phyloP scores from a whole-genome alignment of 2,888 invertebrate species.

The Nomada hirtipes region DNA sequence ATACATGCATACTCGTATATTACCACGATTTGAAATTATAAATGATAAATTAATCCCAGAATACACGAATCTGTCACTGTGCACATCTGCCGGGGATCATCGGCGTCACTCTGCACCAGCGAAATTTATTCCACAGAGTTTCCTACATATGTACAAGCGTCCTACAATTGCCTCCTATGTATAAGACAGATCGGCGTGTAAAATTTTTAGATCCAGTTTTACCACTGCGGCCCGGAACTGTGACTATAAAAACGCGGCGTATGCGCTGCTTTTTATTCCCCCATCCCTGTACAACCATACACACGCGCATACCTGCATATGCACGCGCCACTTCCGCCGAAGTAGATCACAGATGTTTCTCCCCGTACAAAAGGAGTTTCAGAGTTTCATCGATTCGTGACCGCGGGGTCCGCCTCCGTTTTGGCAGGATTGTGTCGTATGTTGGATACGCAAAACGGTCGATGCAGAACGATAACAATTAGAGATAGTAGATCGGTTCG shows the following conservation, averaged over 20 bases:
- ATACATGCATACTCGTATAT: too few species aligned
- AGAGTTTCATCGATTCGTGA: constrained; percentile 20
- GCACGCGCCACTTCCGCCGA: not conserved
- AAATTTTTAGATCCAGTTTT: constrained; percentile 1
- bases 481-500: constrained; percentile 40
- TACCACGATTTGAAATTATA: too few species aligned
- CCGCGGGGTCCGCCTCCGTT: constrained; percentile 11
- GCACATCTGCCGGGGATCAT: not conserved
- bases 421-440: constrained; percentile 35
- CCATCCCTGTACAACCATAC: too few species aligned
- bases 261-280: not conserved
- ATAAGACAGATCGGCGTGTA: not conserved
- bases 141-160: not conserved
- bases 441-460: constrained; percentile 66
- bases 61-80: not conserved
- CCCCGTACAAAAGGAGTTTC: not conserved
- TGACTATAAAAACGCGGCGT: not conserved
- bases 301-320: not conserved
- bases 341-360: constrained; percentile 28
- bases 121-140: not conserved
- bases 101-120: not conserved
- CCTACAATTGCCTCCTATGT: not conserved
- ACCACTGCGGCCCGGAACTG: not conserved
- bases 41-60: too few species aligned
- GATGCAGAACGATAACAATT: constrained; percentile 68